phyloP scores from a whole-genome alignment of 2,797 vertebrate species.

The Euphonia xanthogaster region DNA sequence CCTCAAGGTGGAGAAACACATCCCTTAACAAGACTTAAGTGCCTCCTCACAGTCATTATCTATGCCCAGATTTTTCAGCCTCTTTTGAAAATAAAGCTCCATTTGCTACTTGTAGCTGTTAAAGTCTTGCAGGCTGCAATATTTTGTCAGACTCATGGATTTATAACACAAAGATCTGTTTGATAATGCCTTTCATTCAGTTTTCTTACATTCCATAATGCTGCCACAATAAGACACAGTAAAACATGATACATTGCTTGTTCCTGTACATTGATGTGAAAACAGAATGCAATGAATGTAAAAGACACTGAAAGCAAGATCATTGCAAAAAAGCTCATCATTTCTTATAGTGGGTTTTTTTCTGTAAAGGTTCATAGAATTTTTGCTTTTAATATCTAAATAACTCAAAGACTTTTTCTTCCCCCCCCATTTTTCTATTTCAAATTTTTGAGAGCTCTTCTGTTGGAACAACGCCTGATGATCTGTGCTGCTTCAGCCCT shows the following conservation, averaged over 20 bases:
- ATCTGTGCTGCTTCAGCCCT: not conserved
- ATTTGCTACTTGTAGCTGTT: not conserved
- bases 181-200: slow-evolving; percentile 6
- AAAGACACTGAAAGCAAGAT: slow-evolving; percentile 9
- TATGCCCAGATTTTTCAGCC: not conserved
- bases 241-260: not conserved
- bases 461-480: not conserved
- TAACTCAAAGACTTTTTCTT: not conserved
- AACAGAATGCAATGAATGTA: not conserved
- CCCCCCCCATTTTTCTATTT: not conserved
- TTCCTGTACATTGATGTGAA: not conserved
- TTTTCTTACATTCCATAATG: not conserved
- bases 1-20: not conserved
- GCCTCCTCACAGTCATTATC: not conserved
- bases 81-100: slow-evolving; percentile 48
- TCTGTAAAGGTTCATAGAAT: not conserved
- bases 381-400: not conserved
- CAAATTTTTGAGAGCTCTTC: not conserved
- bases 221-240: slow-evolving; percentile 4
- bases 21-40: not conserved
- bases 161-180: not conserved
- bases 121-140: not conserved
- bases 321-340: not conserved
- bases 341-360: not conserved
- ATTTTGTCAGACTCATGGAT: not conserved